These are phyloP conservation scores for Nephila pilipes DNA, from an alignment of 1,140 invertebrate genomes.

Conservation along the genomic window DNA sequence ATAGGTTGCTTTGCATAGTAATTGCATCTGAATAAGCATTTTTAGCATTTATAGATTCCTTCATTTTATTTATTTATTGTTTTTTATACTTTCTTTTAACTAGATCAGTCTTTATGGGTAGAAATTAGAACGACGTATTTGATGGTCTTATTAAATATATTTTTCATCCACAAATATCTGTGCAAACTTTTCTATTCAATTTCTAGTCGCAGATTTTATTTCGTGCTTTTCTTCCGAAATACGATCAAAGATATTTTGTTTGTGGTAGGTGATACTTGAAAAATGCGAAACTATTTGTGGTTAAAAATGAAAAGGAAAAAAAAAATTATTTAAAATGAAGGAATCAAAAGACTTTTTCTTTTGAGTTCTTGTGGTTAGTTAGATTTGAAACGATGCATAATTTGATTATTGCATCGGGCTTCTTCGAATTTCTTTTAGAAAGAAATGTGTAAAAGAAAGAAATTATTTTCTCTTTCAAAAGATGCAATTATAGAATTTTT, in stretches of 20 bases:
- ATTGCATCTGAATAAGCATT: not conserved
- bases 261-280: not conserved
- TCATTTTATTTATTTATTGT: not conserved
- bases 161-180: not conserved
- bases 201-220: not conserved
- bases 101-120: not conserved
- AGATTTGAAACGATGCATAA: not conserved
- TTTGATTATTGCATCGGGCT: not conserved
- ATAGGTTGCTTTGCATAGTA: slow-evolving; percentile 14
- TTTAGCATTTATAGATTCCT: not conserved
- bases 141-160: not conserved
- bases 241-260: not conserved
- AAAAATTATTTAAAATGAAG: not conserved
- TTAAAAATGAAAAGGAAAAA: not conserved
- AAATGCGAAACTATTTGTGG: not conserved
- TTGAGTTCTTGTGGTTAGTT: not conserved
- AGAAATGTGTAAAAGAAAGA: not conserved
- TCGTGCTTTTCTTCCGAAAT: not conserved
- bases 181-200: not conserved
- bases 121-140: not conserved
- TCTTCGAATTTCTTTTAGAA: not conserved
- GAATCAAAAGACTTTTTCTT: not conserved
- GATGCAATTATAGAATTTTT: not conserved
- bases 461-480: not conserved
- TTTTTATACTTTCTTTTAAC: not conserved